phyloP scores from a whole-genome alignment of 2,797 vertebrate species.

The Pitangus sulphuratus region DNA sequence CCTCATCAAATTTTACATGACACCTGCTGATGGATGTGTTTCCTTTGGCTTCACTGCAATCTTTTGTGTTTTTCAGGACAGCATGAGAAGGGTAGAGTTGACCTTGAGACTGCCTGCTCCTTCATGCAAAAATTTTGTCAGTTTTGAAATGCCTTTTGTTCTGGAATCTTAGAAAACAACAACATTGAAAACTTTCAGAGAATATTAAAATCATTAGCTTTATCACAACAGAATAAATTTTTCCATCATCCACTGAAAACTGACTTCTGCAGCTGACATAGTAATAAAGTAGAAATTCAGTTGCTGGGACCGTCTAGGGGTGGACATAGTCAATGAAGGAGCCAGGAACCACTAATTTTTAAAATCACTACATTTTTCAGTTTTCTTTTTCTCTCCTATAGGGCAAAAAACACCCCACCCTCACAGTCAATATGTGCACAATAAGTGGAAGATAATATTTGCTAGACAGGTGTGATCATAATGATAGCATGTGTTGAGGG shows the following conservation, averaged over 20 bases:
- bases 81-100: not conserved
- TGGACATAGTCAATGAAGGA: not conserved
- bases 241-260: not conserved
- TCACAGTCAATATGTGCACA: not conserved
- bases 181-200: not conserved
- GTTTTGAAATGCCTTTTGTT: not conserved
- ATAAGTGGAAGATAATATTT: not conserved
- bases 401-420: rapidly evolving
- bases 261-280: not conserved
- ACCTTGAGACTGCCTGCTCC: not conserved
- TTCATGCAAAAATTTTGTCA: not conserved
- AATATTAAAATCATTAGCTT: not conserved
- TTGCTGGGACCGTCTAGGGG: not conserved
- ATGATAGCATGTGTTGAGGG: not conserved
- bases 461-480: not conserved
- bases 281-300: not conserved
- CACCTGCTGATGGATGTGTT: not conserved
- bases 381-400: not conserved
- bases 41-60: not conserved
- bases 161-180: not conserved
- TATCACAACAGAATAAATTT: not conserved
- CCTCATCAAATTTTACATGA: not conserved
- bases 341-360: not conserved
- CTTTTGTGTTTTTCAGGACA: not conserved
- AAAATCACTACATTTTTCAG: not conserved